Evolutionary conservation across 2,113 vertebrate genomes (phyloP).

Genomic region (Brachyhypopomus gauderio): DNA sequence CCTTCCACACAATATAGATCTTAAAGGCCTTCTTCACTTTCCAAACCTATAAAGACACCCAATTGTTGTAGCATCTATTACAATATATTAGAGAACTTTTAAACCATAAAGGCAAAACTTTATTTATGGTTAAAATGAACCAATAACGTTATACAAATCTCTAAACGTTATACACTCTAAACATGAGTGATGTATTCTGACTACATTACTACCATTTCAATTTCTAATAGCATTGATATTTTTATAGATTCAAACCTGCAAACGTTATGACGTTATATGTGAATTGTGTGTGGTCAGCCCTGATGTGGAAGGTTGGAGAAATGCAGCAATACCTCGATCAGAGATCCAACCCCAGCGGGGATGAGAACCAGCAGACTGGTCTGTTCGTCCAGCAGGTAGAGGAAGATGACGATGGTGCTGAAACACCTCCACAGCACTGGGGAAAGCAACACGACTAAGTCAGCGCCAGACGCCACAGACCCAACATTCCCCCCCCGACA

Average conservation of each 20-base stretch:
- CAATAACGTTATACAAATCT: too few relatives aligned
- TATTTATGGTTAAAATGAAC: too few relatives aligned
- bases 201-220: too few relatives aligned
- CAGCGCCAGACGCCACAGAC: neutral
- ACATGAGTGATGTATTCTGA: too few relatives aligned
- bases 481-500: too few relatives aligned
- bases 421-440: constrained; percentile 95
- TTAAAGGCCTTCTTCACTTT: constrained; percentile 98
- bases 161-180: too few relatives aligned
- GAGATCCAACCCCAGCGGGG: constrained; percentile 89
- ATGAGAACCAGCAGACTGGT: constrained; percentile 94
- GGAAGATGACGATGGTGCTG: constrained; percentile 96
- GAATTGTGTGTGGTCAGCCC: neutral
- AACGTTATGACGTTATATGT: too few relatives aligned
- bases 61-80: neutral
- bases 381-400: constrained; percentile 95
- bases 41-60: constrained; percentile 78
- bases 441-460: constrained; percentile 18
- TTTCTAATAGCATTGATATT: too few relatives aligned
- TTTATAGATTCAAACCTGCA: too few relatives aligned
- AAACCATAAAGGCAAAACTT: too few relatives aligned
- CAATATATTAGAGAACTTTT: too few relatives aligned
- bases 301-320: neutral
- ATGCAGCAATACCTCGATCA: constrained; percentile 85
- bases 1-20: constrained; percentile 86